Evolutionary conservation across 2,888 invertebrate genomes (phyloP), one percentile per base, ranked within the genome.

Genomic region (Thymelicus sylvestris): DNA sequence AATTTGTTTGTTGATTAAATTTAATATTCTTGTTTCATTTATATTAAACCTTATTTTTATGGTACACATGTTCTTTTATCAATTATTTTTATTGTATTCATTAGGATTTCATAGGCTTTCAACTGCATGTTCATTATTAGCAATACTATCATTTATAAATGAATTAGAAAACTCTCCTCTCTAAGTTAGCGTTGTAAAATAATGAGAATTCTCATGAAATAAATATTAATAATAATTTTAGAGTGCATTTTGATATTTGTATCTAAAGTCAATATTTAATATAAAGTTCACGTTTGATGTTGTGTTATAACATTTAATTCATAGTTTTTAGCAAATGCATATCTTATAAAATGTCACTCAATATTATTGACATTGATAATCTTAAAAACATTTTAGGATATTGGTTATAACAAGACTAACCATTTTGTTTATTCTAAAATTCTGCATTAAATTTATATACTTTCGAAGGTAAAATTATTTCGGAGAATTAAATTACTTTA

Each of bases 111-210:
- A 52, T 50, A 52, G n/a, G 55, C 44, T 31, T 64, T 38, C 60
- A 60, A 65, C 59, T 60, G 69, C 69, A 70, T 70, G 69, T 59
- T 70, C 60, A 50, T 70, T 60, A 19, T 59, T 19, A 65, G 15
- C 38, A 52, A 61, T 52, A 52, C 19, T 12, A 57, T 57, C 31
- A 57, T 31, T 57, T 31, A 12, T 44, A 10, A 12, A 10, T 12
- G 8, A 44, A 12, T 4, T 31, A 57, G 6, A 59, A 13, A 10
- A 57, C 57, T 57, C 57, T 5, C 5, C 57, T 57, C 50, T 15
- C 12, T 2, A n/a, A 15, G n/a, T 6, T 13, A 47, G 47, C 15
- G 15, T 15, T 50, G 15, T 50, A 6, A n/a, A 8, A 52, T 19
- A 41, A 24, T 55, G 19, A 24, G 24, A 24, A 10, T 8, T 52